Percentiles rank a stretch among this genome's conserved stretches.
Evolutionary conservation across 2,113 vertebrate genomes (phyloP).

Genomic region (Perccottus glenii): DNA sequence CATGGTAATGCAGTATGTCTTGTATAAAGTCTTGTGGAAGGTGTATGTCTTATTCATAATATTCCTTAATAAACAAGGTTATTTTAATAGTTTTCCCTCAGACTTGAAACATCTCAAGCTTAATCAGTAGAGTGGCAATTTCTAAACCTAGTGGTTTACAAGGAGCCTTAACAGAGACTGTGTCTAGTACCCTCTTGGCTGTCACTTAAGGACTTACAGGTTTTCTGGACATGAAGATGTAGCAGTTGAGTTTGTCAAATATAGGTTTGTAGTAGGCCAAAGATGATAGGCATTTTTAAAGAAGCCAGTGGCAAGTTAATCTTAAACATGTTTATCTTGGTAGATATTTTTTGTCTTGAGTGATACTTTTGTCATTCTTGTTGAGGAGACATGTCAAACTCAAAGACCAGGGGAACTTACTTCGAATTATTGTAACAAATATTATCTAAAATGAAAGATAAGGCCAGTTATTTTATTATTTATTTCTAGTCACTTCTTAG

Average conservation of each 20-base stretch:
- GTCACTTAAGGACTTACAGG: constrained; percentile 58
- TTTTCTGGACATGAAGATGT: constrained; percentile 84
- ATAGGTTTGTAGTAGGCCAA: constrained; percentile 61
- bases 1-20: constrained; percentile 71
- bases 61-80: constrained; percentile 71
- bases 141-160: not conserved
- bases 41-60: constrained; percentile 72
- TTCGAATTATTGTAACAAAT: too few relatives aligned
- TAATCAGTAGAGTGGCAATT: not conserved
- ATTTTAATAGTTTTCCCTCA: constrained; percentile 68
- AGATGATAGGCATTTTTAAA: not conserved
- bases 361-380: too few relatives aligned
- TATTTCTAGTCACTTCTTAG: too few relatives aligned
- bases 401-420: too few relatives aligned
- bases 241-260: constrained; percentile 82
- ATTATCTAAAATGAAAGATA: too few relatives aligned
- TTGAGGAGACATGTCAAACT: too few relatives aligned
- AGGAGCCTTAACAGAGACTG: too few relatives aligned
- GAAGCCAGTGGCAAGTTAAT: constrained; percentile 67
- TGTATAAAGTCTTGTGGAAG: constrained; percentile 75
- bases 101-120: constrained; percentile 10
- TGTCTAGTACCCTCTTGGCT: constrained; percentile 21
- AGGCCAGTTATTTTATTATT: too few relatives aligned
- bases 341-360: too few relatives aligned
- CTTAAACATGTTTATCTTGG: too few relatives aligned